Base-by-base conservation (phyloP, 2,797 vertebrate species). In the Myiotriccus ornatus region DNA sequence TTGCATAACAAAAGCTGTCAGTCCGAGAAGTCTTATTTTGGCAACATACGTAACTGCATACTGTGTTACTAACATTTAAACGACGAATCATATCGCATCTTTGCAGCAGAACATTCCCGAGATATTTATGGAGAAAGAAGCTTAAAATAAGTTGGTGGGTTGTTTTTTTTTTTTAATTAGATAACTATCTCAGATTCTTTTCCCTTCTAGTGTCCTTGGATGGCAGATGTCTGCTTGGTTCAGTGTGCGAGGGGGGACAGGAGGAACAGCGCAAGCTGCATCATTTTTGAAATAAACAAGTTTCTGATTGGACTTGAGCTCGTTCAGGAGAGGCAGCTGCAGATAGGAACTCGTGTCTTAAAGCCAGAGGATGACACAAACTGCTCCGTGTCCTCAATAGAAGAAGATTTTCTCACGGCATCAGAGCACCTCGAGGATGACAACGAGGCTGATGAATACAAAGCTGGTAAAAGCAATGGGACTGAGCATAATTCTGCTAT, bases 351-450 rank as follows among this genome's bases (percentile, higher is more conserved):
- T 50, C 95, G 79, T 18, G 80, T 98, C 65, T 97, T 98, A 67
- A 98, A 98, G 53, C 94, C 98, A 1, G 99, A 99, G 73, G 99
- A 99, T 64, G 99, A 99, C 97, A 99, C 99, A 12, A 99, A 99
- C 96, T 99, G 99, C 90, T 99, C 99, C 1, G 98, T 99, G 84
- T 99, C 99, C 8, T 99, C 99, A 69, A 99, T 99, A 63, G 99
- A 99, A 75, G 99, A 99, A 92, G 99, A 99, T 97, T 99, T 99
- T 95, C 98, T 99, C 67, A 99, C 99, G 0, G 99, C 99, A 10
- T 99, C 99, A 0, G 99, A 99, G 95, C 98, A 99, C 95, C 97
- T 99, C 2, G 99, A 99, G 74, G 99, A 99, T 41, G 99, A 99
- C 91, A 99, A 98, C 1, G 99, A 99, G 83, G 98, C 98, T 30